These are phyloP conservation scores for Callipepla squamata DNA, from an alignment of 2,113 vertebrate species.

Conservation along the genomic window DNA sequence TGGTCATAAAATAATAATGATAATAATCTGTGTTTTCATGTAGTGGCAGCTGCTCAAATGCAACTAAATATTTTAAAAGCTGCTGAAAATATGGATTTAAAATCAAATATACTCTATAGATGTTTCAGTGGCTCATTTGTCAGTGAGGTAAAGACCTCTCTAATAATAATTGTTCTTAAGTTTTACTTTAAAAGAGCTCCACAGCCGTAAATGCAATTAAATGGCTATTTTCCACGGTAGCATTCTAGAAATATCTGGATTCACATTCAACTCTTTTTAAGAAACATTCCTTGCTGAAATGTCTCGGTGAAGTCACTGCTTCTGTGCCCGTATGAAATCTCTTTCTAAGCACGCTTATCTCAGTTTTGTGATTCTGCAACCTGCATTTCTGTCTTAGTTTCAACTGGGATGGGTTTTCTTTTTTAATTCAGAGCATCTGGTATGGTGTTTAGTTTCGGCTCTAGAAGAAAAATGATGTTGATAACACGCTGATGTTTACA, in stretches of 20 bases:
- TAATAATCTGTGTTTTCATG: neutral
- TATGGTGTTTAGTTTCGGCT: too few relatives aligned
- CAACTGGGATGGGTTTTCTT: too few relatives aligned
- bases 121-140: neutral
- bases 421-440: too few relatives aligned
- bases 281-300: neutral
- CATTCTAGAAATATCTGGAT: neutral
- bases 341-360: neutral
- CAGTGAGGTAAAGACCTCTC: neutral
- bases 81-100: neutral
- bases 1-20: neutral
- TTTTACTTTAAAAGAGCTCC: neutral
- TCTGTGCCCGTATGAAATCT: neutral
- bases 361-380: neutral
- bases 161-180: neutral
- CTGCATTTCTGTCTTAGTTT: too few relatives aligned
- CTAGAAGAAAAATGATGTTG: too few relatives aligned
- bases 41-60: neutral
- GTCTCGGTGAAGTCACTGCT: neutral
- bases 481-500: too few relatives aligned
- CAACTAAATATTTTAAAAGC: neutral
- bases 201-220: neutral
- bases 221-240: neutral
- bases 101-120: neutral
- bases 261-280: neutral